Base-by-base conservation (phyloP, 2,888 invertebrate species). In the Apamea crenata region DNA sequence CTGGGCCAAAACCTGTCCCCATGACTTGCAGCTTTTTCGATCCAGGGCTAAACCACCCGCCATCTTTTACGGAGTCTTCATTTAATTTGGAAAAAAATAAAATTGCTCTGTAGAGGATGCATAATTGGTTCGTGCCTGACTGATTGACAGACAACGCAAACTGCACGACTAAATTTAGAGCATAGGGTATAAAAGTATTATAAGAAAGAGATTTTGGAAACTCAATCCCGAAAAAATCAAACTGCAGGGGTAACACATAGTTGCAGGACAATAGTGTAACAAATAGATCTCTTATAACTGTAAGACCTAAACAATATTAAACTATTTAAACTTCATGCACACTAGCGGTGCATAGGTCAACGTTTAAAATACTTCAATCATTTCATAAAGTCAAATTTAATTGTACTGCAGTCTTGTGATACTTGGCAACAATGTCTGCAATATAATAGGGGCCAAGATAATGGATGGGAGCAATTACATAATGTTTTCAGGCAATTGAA, bases 401-500 rank as follows among this genome's bases (percentile, higher is more conserved):
- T 21, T n/a, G 70, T 7, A 56, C 40, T 40, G 7, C 7, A 61
- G 21, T 36, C 12, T 12, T 29, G 21, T 47, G 21, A 8, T 29
- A 66, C 70, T 67, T 36, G 16, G n/a, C 70, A 80, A 71, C 70
- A 86, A 63, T 72, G 74, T 69, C n/a, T 66, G 67, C 25, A 47
- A 76, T 56, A 56, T 80, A 65, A 86, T 74, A 61, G 61, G 21
- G 36, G 32, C 18, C 36, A 47, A 56, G 65, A 72, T 77, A 81
- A 74, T 61, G 29, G 47, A 72, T 44, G 44, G 21, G 32, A 66
- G 25, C 71, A 75, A 81, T 83, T 66, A 68, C 32, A 59, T 25
- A 32, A n/a, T 40, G 68, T 84, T 74, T 80, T 69, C 77, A 66
- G 50, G 32, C 74, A 84, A 87, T 85, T 87, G 72, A 50, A 66